Conservation (phyloP, 2,113 vertebrate species). For the Bettongia penicillata region DNA sequence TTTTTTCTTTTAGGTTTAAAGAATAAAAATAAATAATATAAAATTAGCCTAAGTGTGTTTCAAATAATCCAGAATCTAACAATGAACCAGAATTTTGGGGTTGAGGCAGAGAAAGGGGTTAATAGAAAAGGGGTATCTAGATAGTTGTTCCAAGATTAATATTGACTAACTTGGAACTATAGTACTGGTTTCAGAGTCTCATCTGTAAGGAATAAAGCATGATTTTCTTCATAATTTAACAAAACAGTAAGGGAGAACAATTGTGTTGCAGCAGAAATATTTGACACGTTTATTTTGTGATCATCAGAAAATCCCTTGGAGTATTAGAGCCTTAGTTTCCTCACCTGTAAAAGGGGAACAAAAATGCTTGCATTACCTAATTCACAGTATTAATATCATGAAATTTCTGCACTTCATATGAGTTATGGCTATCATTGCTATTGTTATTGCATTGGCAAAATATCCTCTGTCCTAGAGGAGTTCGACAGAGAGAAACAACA, state of each 20-base stretch:
- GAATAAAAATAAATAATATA: constrained; percentile 85
- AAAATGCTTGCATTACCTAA: too few relatives aligned
- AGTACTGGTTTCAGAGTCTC: background rate
- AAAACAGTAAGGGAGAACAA: constrained; percentile 15
- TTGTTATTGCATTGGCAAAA: background rate
- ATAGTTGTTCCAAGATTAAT: background rate
- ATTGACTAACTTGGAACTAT: background rate
- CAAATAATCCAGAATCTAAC: constrained; percentile 77
- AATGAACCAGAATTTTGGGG: constrained; percentile 59
- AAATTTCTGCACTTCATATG: background rate
- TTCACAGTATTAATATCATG: background rate
- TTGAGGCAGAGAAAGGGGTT: constrained; percentile 45
- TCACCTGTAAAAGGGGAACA: too few relatives aligned
- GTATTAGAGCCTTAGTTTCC: too few relatives aligned
- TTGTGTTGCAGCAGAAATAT: background rate
- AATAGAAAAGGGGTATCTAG: constrained; percentile 44
- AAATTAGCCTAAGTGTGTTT: constrained; percentile 79
- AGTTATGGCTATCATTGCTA: background rate
- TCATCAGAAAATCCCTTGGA: background rate
- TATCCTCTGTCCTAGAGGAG: background rate
- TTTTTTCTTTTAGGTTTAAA: constrained; percentile 82
- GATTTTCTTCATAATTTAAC: constrained; percentile 51
- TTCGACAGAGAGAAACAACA: background rate
- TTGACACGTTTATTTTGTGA: background rate
- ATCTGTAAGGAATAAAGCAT: background rate